phyloP scores from a whole-genome alignment of 1,140 invertebrate genomes.

The Anthonomus grandis region DNA sequence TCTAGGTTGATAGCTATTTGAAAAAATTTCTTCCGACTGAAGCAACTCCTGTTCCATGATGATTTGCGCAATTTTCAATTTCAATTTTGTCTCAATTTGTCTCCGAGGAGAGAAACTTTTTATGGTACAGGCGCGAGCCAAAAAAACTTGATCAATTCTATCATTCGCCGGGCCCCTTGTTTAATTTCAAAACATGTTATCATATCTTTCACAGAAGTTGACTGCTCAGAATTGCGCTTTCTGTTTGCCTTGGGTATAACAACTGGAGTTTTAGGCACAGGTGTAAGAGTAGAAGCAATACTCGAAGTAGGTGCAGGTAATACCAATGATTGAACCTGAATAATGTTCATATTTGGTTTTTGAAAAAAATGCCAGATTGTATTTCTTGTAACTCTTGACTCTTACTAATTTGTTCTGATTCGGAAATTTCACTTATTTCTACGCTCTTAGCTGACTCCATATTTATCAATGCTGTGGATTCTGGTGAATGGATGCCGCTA shows the following conservation, averaged over 20 bases:
- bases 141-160: constrained; percentile 6
- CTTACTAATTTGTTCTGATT: no score
- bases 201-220: constrained; percentile 1
- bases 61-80: constrained; percentile 16
- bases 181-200: constrained; percentile 2
- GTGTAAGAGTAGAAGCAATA: constrained; percentile 6
- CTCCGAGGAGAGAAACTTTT: no score
- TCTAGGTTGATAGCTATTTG: neutral
- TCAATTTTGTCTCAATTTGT: constrained; percentile 3
- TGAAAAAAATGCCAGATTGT: constrained; percentile 6
- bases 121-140: constrained; percentile 10
- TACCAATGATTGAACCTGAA: no score
- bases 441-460: neutral
- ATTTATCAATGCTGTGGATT: constrained; percentile 6
- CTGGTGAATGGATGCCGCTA: neutral
- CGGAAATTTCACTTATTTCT: no score
- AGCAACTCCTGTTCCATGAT: constrained; percentile 3
- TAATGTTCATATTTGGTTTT: no score
- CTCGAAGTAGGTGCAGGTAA: no score
- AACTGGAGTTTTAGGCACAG: constrained; percentile 1
- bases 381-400: no score
- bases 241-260: constrained; percentile 3
- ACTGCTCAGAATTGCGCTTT: constrained; percentile 3
- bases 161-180: constrained; percentile 4
- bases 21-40: constrained; percentile 1